phyloP scores from a whole-genome alignment of 2,113 vertebrate genomes.

The Micronisus gabar region DNA sequence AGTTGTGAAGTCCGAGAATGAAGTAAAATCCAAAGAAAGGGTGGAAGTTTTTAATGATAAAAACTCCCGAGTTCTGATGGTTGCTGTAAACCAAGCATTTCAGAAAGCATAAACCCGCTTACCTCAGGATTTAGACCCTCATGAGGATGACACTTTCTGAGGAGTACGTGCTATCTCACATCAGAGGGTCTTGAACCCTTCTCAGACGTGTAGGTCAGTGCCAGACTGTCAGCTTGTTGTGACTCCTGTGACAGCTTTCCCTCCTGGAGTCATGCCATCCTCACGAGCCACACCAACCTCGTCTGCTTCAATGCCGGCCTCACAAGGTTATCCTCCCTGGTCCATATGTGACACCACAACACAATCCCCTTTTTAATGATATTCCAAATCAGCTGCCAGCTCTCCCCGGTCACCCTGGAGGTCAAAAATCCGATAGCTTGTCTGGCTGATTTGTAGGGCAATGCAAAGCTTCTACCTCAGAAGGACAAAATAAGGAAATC shows the following conservation, averaged over 20 bases:
- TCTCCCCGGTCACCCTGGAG: not conserved
- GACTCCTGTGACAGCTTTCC: not conserved
- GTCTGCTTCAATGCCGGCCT: fast-evolving
- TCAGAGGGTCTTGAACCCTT: not conserved
- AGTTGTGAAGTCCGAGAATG: not conserved
- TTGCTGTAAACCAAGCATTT: not conserved
- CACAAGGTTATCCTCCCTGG: not conserved
- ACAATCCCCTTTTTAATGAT: not conserved
- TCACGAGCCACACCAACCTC: fast-evolving
- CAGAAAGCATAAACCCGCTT: not conserved
- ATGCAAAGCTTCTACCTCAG: not conserved
- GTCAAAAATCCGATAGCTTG: not conserved
- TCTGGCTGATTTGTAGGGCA: not conserved
- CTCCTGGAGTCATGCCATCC: not conserved
- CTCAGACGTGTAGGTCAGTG: not conserved
- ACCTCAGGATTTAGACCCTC: not conserved
- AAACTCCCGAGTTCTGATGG: not conserved
- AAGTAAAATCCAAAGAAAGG: not conserved
- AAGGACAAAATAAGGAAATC: not conserved
- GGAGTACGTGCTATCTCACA: not conserved
- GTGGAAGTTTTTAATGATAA: not conserved
- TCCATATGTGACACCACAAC: not conserved
- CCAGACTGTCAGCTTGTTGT: not conserved
- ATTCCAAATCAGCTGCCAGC: not conserved
- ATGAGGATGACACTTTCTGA: not conserved